Percentiles rank a stretch among this genome's conserved stretches.
Conservation (phyloP, 2,888 invertebrate species). For the Chorisops tibialis region DNA sequence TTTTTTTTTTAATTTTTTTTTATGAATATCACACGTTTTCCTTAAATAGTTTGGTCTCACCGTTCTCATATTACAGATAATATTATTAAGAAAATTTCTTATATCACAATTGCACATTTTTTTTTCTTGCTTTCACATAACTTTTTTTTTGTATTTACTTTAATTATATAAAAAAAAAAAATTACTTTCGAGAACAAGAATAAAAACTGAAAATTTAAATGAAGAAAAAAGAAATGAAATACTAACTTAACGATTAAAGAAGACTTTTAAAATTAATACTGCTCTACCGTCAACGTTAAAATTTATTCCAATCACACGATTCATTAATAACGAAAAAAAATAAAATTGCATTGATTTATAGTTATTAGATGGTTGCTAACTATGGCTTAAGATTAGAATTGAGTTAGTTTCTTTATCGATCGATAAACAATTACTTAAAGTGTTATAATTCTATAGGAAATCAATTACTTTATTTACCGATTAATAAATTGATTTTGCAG, state of each 20-base stretch:
- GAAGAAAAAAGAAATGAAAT: background rate
- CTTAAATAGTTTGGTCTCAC: conserved; percentile 34
- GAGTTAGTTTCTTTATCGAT: too few relatives aligned
- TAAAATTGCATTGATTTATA: too few relatives aligned
- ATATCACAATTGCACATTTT: conserved; percentile 32
- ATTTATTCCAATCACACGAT: too few relatives aligned
- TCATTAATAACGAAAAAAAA: too few relatives aligned
- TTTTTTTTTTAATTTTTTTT: conserved; percentile 18
- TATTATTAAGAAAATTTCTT: conserved; percentile 31
- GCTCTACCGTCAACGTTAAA: background rate
- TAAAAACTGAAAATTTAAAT: background rate
- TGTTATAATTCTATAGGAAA: too few relatives aligned
- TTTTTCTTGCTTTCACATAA: conserved; percentile 13
- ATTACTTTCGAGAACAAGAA: background rate
- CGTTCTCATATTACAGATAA: conserved; percentile 32
- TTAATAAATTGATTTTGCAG: too few relatives aligned
- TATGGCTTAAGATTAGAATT: too few relatives aligned
- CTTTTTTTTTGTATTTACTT: background rate
- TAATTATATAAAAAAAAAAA: background rate
- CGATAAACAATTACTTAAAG: too few relatives aligned
- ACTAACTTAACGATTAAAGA: background rate
- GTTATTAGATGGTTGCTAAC: too few relatives aligned
- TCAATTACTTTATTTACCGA: too few relatives aligned
- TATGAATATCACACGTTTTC: conserved; percentile 32
- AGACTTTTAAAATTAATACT: conserved; percentile 2